Percentiles rank a stretch among this genome's conserved stretches.
Conservation (phyloP, 30 jellyfish, hydroid and myxozoan genomes). For the Phacellophora camtschatica region DNA sequence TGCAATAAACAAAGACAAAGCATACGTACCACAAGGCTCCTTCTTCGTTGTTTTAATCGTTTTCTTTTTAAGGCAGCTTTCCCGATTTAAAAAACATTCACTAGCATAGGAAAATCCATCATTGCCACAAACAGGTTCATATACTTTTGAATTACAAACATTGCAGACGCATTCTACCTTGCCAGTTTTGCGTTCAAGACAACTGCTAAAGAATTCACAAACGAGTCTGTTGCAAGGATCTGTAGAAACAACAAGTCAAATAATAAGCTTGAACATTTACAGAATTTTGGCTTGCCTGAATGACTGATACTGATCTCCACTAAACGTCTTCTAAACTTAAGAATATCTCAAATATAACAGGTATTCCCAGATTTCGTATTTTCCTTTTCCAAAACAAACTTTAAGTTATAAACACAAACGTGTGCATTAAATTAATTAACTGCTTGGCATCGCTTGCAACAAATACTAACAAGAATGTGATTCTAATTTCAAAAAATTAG, state of each 20-base stretch:
- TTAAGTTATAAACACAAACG: no score
- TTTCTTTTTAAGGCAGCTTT: constrained; percentile 23
- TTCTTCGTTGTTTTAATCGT: not conserved
- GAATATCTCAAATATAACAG: no score
- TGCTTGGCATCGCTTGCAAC: no score
- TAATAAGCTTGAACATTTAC: no score
- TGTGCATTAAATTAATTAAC: no score
- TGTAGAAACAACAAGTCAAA: not conserved
- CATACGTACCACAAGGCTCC: constrained; percentile 47
- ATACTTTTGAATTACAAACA: constrained; percentile 1
- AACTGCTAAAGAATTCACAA: constrained; percentile 33
- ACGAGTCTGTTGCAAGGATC: constrained; percentile 41
- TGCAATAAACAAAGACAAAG: not conserved
- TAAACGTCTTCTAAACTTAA: no score
- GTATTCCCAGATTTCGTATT: no score
- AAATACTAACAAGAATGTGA: no score
- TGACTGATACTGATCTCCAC: no score
- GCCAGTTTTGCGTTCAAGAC: constrained; percentile 20
- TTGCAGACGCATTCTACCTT: constrained; percentile 59
- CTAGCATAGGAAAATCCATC: constrained; percentile 73
- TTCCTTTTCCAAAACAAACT: no score
- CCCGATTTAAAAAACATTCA: constrained; percentile 26
- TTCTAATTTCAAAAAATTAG: no score
- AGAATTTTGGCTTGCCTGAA: no score
- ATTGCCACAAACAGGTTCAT: constrained; percentile 74